Evolutionary conservation across 2,888 invertebrate species (phyloP).

Genomic region (Drosophila maculinotata): DNA sequence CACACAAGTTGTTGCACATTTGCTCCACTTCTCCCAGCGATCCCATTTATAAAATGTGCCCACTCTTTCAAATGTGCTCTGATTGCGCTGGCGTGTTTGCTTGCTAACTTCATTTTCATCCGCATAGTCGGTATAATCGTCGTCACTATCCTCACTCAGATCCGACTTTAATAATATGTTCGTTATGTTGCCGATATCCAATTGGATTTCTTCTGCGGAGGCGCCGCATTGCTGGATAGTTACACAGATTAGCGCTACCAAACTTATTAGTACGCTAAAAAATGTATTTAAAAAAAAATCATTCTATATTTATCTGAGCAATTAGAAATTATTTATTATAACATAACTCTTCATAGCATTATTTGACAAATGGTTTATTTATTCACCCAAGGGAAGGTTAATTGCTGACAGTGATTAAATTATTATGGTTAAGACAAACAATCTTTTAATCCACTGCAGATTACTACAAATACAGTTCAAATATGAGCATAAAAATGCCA

Average conservation of each 20-base stretch:
- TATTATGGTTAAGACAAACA: slow-evolving; percentile 26
- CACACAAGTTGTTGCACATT: slow-evolving; percentile 91
- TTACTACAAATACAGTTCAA: slow-evolving; percentile 6
- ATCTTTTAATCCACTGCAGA: slow-evolving; percentile 8
- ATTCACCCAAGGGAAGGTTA: slow-evolving; percentile 23
- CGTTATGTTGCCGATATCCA: slow-evolving; percentile 9
- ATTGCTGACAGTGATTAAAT: slow-evolving; percentile 42
- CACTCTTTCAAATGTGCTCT: slow-evolving; percentile 46
- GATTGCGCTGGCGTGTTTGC: slow-evolving; percentile 48
- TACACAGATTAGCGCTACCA: slow-evolving; percentile 1
- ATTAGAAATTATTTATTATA: not conserved
- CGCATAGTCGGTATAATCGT: slow-evolving; percentile 72
- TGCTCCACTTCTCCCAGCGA: slow-evolving; percentile 90
- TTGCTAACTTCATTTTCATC: slow-evolving; percentile 56
- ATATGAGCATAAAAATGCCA: too few relatives aligned
- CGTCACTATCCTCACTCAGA: slow-evolving; percentile 62
- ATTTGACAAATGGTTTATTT: slow-evolving; percentile 12
- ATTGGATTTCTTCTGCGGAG: slow-evolving; percentile 5
- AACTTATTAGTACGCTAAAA: slow-evolving; percentile 22
- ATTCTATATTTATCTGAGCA: not conserved
- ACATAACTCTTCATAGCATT: not conserved
- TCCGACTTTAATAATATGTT: slow-evolving; percentile 29
- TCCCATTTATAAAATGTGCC: slow-evolving; percentile 87
- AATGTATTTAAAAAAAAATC: not conserved
- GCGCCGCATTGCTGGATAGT: slow-evolving; percentile 2